Conservation (phyloP, 2,797 vertebrate genomes). For the Brotula barbata region DNA sequence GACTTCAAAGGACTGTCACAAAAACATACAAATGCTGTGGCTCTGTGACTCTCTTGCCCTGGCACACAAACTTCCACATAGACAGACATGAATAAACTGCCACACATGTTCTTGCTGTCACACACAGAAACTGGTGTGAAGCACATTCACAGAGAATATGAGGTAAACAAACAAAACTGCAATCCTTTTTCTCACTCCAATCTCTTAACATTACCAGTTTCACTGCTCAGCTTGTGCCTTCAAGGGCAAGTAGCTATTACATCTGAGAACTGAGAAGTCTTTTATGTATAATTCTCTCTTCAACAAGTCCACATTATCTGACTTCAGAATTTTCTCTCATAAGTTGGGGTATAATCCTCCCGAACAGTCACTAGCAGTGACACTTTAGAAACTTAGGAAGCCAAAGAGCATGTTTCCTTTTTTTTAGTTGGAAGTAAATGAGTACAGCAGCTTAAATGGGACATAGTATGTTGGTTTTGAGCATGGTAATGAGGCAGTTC, state of each 20-base stretch:
- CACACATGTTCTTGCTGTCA: slow-evolving; percentile 41
- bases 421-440: slow-evolving; percentile 13
- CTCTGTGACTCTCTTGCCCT: slow-evolving; percentile 27
- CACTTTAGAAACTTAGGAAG: slow-evolving; percentile 50
- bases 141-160: slow-evolving; percentile 28
- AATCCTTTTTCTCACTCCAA: slow-evolving; percentile 25
- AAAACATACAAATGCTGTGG: slow-evolving; percentile 73
- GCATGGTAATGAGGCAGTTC: slow-evolving; percentile 32
- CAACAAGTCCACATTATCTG: slow-evolving; percentile 60
- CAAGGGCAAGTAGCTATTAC: slow-evolving; percentile 66
- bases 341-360: slow-evolving; percentile 55
- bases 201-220: slow-evolving; percentile 54
- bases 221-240: slow-evolving; percentile 46
- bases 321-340: slow-evolving; percentile 55
- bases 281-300: slow-evolving; percentile 78
- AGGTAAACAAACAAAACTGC: slow-evolving; percentile 30
- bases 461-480: slow-evolving; percentile 35
- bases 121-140: slow-evolving; percentile 25
- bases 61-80: slow-evolving; percentile 2
- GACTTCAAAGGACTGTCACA: slow-evolving; percentile 77
- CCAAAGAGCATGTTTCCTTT: slow-evolving; percentile 50
- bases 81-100: slow-evolving; percentile 18
- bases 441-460: slow-evolving; percentile 17
- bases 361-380: slow-evolving; percentile 48
- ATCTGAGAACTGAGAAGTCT: slow-evolving; percentile 65